Percentiles rank a stretch among this genome's conserved stretches.
These are phyloP conservation scores for Apodemus sylvaticus DNA, from an alignment of 2,113 vertebrate species.

Conservation along the genomic window DNA sequence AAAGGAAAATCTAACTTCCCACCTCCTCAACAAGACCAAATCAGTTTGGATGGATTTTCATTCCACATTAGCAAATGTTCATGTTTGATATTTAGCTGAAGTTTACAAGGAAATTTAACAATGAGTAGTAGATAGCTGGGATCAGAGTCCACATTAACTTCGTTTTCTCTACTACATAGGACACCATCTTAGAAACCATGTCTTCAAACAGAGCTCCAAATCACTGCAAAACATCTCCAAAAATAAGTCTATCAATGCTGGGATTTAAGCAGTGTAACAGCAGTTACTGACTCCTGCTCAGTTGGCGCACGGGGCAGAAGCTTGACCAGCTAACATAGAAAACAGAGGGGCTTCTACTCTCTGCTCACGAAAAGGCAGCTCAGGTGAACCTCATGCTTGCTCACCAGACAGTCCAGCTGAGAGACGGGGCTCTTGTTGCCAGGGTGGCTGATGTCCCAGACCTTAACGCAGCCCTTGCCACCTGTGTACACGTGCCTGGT, in stretches of 20 bases:
- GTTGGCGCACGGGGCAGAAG: background rate
- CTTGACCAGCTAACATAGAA: constrained; percentile 70
- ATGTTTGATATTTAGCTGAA: constrained; percentile 57
- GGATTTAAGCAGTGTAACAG: constrained; percentile 36
- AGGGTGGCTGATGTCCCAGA: constrained; percentile 98
- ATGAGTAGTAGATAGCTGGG: background rate
- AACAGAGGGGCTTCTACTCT: constrained; percentile 71
- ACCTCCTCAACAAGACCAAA: constrained; percentile 3
- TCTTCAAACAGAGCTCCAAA: constrained; percentile 38
- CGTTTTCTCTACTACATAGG: background rate
- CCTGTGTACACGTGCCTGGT: constrained; percentile 96
- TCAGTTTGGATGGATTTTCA: constrained; percentile 43
- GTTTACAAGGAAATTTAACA: constrained; percentile 52
- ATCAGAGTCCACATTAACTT: background rate
- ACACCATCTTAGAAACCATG: background rate
- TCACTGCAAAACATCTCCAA: background rate
- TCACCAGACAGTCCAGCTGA: constrained; percentile 89
- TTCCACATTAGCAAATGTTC: constrained; percentile 42
- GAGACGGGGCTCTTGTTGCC: constrained; percentile 95
- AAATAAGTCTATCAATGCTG: constrained; percentile 21
- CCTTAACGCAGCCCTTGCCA: constrained; percentile 96
- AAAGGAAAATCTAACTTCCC: background rate
- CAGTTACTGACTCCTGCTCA: constrained; percentile 49
- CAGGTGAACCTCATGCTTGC: constrained; percentile 76
- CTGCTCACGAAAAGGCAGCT: constrained; percentile 70